Evolutionary conservation across 1,140 invertebrate genomes (phyloP).

Genomic region (Apis cerana): DNA sequence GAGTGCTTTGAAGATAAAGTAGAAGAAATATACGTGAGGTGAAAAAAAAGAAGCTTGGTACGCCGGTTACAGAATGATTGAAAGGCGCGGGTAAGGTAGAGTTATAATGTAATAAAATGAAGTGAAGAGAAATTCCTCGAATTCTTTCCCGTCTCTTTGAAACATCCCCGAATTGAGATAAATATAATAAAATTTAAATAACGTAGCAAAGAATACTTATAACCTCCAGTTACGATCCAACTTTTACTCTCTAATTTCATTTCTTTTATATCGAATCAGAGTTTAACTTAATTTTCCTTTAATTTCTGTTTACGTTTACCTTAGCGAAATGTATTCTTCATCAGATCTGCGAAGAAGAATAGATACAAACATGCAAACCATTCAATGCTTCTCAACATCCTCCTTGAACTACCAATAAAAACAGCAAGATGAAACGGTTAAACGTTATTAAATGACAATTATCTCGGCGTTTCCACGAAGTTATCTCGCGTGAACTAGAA

Average conservation of each 20-base stretch:
- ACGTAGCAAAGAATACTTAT: background rate
- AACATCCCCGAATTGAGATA: too few relatives aligned
- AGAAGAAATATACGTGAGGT: conserved; percentile 28
- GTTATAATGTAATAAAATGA: conserved; percentile 9
- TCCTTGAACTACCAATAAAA: background rate
- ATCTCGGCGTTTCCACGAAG: background rate
- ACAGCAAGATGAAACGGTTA: background rate
- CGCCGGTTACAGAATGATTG: conserved; percentile 14
- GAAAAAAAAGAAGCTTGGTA: conserved; percentile 12
- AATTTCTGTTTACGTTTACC: too few relatives aligned
- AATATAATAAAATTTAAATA: background rate
- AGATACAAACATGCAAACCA: too few relatives aligned
- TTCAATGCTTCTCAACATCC: too few relatives aligned
- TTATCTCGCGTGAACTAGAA: background rate
- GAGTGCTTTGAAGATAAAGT: conserved; percentile 24
- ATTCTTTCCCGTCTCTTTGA: background rate
- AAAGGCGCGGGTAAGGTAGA: background rate
- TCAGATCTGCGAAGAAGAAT: too few relatives aligned
- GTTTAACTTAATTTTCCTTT: too few relatives aligned
- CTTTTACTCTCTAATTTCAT: too few relatives aligned
- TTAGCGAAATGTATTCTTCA: too few relatives aligned
- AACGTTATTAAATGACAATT: conserved; percentile 19
- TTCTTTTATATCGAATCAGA: too few relatives aligned
- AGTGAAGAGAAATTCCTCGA: background rate
- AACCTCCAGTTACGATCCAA: too few relatives aligned